A percentile compares a stretch with the other conserved stretches of the same genome.
These are phyloP conservation scores for Halisarca cf. caerulea DNA, from an alignment of 37 sponge, comb jelly and placozoan genomes.

Conservation along the genomic window DNA sequence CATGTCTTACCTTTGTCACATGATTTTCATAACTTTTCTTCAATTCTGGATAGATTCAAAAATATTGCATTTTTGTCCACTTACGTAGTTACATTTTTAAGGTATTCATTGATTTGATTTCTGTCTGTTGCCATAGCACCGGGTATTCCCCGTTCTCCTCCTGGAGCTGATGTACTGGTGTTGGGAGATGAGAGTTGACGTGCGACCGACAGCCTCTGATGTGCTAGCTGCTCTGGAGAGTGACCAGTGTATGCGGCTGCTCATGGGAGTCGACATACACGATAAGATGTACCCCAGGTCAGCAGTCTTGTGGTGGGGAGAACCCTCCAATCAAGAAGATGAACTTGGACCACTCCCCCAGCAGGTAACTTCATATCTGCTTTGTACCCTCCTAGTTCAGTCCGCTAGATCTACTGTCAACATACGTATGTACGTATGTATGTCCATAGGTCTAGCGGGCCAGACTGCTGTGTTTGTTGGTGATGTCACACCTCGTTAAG, in stretches of 20 bases:
- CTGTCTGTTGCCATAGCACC: conserved; percentile 49
- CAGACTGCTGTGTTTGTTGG: too few relatives aligned
- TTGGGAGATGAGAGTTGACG: conserved; percentile 76
- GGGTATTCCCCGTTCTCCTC: conserved; percentile 65
- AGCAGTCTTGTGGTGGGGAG: background rate
- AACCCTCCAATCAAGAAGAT: background rate
- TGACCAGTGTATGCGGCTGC: conserved; percentile 58
- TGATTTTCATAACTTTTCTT: too few relatives aligned
- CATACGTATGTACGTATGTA: too few relatives aligned
- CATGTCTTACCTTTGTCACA: too few relatives aligned
- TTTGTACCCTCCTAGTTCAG: background rate
- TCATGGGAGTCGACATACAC: conserved; percentile 55
- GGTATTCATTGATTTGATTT: too few relatives aligned
- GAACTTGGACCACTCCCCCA: background rate
- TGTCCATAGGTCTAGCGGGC: too few relatives aligned
- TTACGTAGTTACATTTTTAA: too few relatives aligned
- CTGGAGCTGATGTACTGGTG: conserved; percentile 91
- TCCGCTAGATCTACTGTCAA: background rate
- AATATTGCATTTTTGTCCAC: too few relatives aligned
- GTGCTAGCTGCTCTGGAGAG: conserved; percentile 37
- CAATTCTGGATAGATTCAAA: too few relatives aligned
- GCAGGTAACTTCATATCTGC: background rate
- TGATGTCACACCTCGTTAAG: too few relatives aligned
- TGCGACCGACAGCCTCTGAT: conserved; percentile 65
- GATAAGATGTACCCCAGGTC: conserved; percentile 23